Base-by-base conservation (phyloP, 1,140 invertebrate genomes). In the Ips typographus region DNA sequence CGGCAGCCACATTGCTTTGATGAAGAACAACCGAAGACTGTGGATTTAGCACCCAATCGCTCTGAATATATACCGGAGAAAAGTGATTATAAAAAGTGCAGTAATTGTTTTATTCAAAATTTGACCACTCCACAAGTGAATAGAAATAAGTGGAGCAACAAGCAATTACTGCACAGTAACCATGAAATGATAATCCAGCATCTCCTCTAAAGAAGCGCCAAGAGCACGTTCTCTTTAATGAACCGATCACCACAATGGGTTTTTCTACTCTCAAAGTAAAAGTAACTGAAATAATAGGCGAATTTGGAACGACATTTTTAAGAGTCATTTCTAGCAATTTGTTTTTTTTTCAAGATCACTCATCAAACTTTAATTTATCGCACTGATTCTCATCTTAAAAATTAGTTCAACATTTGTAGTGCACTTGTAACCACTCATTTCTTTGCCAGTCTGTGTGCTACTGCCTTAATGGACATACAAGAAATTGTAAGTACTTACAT, bases 71-170 rank as follows among this genome's bases (percentile, higher is more conserved):
- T 67, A 67, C 49, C 22, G 22, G 38, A 41, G 36, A 59, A 59
- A 37, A 42, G 42, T 42, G n/a, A 71, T 65, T 71, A 63, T 22
- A 73, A 67, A 73, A 73, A 68, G 40, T 61, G 7, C 53, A 63
- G 8, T 49, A 49, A 55, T 59, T 59, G 57, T 68, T 66, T 57
- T 65, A 63, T 44, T 57, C 62, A 65, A 72, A 67, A 61, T 71
- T 70, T 63, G 65, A 52, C 68, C 68, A 71, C 59, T 65, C 63
- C 53, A 61, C 53, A 56, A 73, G 65, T 71, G 69, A 73, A 73
- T 71, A 62, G 62, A 65, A 65, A 62, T 68, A 71, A 73, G 70
- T 73, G 65, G 72, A 73, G 72, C 72, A 73, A 68, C 53, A 68
- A 73, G 57, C 56, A 39, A 73, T 73, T 60, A 67, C 7, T 7